Evolutionary conservation across 2,888 invertebrate genomes (phyloP).

Genomic region (Nasonia oneida): DNA sequence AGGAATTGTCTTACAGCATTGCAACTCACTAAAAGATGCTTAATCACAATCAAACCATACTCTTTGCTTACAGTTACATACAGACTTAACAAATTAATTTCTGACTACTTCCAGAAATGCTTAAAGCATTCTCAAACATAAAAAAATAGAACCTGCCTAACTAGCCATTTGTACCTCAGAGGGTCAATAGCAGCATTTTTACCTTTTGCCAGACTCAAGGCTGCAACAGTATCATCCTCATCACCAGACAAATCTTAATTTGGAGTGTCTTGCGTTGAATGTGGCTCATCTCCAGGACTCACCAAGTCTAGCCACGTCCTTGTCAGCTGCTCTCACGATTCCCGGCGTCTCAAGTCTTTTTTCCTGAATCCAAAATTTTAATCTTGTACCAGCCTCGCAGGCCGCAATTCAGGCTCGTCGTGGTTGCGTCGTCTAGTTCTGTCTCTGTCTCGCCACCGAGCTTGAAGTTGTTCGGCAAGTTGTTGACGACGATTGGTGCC

Average conservation of each 20-base stretch:
- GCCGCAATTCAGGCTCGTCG: not conserved
- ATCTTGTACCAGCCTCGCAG: not conserved
- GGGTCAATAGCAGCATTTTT: slow-evolving; percentile 49
- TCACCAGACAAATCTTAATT: slow-evolving; percentile 6
- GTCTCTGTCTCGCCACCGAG: slow-evolving; percentile 35
- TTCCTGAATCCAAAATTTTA: not conserved
- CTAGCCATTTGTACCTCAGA: slow-evolving; percentile 11
- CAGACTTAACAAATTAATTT: not conserved
- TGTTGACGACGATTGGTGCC: slow-evolving; percentile 56
- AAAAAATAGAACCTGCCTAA: not conserved
- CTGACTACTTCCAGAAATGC: not conserved
- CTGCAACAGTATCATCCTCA: slow-evolving; percentile 41
- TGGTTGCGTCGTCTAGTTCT: slow-evolving; percentile 17
- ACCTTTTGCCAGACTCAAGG: slow-evolving; percentile 56
- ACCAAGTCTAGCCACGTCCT: not conserved
- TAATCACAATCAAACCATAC: not conserved
- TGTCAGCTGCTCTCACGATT: not conserved
- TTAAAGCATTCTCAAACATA: not conserved
- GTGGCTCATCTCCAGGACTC: slow-evolving; percentile 22
- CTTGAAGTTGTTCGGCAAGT: slow-evolving; percentile 51
- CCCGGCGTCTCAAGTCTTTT: not conserved
- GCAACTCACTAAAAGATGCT: not conserved
- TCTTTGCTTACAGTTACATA: not conserved
- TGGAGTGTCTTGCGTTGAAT: not conserved
- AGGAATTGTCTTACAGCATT: not conserved